Base-by-base conservation (phyloP, 2,797 vertebrate species). In the Syndactyla subalaris region DNA sequence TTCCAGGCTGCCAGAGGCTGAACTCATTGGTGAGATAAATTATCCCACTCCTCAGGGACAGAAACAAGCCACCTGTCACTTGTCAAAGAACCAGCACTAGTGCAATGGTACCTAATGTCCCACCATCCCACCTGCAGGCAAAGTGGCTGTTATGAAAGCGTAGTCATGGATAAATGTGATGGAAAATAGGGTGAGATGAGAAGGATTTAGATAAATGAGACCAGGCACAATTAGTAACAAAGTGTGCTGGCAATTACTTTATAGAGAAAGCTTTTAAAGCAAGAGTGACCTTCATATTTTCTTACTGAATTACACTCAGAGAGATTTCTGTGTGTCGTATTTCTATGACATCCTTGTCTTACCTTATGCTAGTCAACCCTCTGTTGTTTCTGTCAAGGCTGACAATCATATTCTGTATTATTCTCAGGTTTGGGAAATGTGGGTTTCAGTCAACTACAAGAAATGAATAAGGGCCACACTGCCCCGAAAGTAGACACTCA, bases 21-120 rank as follows among this genome's bases (percentile, higher is more conserved):
- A 95, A 52, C 23, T 96, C 29, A 73, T 38, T 89, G 83, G 51
- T 92, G 57, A 97, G 39, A 93, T 82, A 83, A 59, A 86, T 77
- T 92, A 91, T 90, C 45, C n/a, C 22, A 21, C 36, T 29, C 71
- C 76, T 87, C 26, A 66, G 71, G 84, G 76, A 92, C 48, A 87
- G 89, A 89, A 94, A 79, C 59, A 85, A 73, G 66, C 55, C 80
- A 81, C 82, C 73, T 94, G 86, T 83, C 84, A 85, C 76, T 88
- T 95, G 86, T 92, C 92, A 85, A 88, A 92, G 55, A 81, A 85
- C 24, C 59, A 72, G 29, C 6, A 57, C 71, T 74, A 38, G 51
- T 62, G 54, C 45, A 36, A 23, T 85, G 48, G 48, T 32, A 74
- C 39, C 26, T 92, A n/a, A 89, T 30, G 78, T 63, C 29, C 67